phyloP scores from a whole-genome alignment of 2,797 vertebrate genomes.

The Acipenser oxyrinchus region DNA sequence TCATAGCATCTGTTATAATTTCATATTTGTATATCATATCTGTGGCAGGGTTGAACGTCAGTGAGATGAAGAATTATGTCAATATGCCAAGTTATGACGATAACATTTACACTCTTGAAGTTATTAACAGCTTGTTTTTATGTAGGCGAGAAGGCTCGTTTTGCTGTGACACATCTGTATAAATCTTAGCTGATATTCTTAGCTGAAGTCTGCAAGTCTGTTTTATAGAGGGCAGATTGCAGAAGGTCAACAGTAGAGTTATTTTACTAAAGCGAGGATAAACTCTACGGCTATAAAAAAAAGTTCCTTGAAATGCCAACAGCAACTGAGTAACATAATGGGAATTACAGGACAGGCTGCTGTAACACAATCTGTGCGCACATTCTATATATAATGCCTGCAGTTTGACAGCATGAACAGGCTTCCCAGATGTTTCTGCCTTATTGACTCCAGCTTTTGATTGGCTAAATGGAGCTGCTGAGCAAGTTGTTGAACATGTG shows the following conservation, averaged over 20 bases:
- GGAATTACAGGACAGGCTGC: not conserved
- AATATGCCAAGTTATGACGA: too few species aligned
- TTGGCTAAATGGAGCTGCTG: slow-evolving; percentile 66
- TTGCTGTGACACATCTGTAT: too few species aligned
- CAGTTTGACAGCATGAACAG: not conserved
- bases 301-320: not conserved
- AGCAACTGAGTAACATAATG: not conserved
- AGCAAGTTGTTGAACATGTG: slow-evolving; percentile 65
- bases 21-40: too few species aligned
- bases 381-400: not conserved
- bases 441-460: slow-evolving; percentile 76
- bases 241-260: not conserved
- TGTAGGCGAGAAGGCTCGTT: too few species aligned
- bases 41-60: too few species aligned
- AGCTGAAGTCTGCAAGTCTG: too few species aligned
- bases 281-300: not conserved
- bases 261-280: not conserved
- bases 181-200: too few species aligned
- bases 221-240: not conserved
- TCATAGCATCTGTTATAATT: too few species aligned
- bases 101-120: too few species aligned
- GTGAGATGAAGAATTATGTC: too few species aligned
- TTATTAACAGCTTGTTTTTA: too few species aligned
- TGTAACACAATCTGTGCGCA: slow-evolving; percentile 1
- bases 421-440: slow-evolving; percentile 40